Base-by-base conservation (phyloP, 1,140 invertebrate species). In the Lysiphlebus fabarum region DNA sequence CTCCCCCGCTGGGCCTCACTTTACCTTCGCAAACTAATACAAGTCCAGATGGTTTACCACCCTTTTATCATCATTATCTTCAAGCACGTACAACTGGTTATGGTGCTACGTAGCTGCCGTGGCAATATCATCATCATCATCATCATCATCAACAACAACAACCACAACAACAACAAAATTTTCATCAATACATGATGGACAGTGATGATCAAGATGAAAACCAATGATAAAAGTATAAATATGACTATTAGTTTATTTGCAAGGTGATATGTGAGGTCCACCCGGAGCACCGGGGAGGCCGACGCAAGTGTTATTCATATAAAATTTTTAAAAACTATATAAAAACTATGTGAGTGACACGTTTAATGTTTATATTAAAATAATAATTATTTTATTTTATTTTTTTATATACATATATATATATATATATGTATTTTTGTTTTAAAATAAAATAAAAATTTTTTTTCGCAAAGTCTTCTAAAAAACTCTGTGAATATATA, bases 1-100 rank as follows among this genome's bases (percentile, higher is more conserved):
- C 77, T 78, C 76, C 87, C 81, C 80, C 82, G 76, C 75, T 83
- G 78, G 82, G 82, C 80, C 79, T 82, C 76, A 74, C 76, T 70
- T 74, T 72, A 64, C 67, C 74, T 59, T 69, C 75, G 66, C 75
- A 75, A 70, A 65, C 67, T 10, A 74, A 74, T 55, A 67, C 64
- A 64, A 72, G 56, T 65, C 72, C 76, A 43, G 74, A 68, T 48
- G 68, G 66, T 40, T 57, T 79, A 56, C 72, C 77, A 65, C 76
- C 76, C 45, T 80, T 79, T 58, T 79, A 78, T 64, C 78, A 78
- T 61, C 78, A 80, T 62, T 80, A 80, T 63, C 72, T 80, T 53
- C 77, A 80, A 55, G 76, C 76, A 37, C 70, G 77, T 11, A 74
- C 72, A 47, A 71, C 68, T 56, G 72, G 73, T 56, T 79, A 78